Evolutionary conservation across 2,113 vertebrate species (phyloP).

Genomic region (Malurus alboscapulatus): DNA sequence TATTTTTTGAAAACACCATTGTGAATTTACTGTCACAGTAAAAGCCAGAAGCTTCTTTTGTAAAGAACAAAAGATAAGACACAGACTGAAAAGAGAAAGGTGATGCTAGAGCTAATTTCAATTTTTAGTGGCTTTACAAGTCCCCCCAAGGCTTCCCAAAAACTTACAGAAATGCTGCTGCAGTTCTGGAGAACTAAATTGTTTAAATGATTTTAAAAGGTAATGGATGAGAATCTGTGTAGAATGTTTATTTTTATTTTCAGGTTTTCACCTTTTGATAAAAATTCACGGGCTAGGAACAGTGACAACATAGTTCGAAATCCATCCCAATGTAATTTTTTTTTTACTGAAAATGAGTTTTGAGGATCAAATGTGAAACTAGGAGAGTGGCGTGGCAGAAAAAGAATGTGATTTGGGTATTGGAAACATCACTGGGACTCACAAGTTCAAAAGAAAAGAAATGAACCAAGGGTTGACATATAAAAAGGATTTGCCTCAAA

Average conservation of each 20-base stretch:
- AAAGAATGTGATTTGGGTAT: neutral
- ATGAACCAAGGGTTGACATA: neutral
- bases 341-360: neutral
- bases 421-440: neutral
- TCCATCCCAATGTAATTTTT: neutral
- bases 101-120: neutral
- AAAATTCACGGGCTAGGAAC: neutral
- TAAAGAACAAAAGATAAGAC: neutral
- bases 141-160: rapidly evolving
- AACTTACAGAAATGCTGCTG: neutral
- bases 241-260: neutral
- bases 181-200: neutral
- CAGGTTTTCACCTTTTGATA: neutral
- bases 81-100: neutral
- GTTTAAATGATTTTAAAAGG: neutral
- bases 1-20: neutral
- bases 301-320: neutral
- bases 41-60: neutral
- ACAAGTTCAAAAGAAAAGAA: neutral
- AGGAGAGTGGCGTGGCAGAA: neutral
- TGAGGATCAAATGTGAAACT: neutral
- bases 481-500: neutral
- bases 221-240: neutral
- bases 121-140: neutral
- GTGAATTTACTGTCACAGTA: neutral